Evolutionary conservation across 2,888 invertebrate genomes (phyloP).

Genomic region (Lasioglossum marginatum): DNA sequence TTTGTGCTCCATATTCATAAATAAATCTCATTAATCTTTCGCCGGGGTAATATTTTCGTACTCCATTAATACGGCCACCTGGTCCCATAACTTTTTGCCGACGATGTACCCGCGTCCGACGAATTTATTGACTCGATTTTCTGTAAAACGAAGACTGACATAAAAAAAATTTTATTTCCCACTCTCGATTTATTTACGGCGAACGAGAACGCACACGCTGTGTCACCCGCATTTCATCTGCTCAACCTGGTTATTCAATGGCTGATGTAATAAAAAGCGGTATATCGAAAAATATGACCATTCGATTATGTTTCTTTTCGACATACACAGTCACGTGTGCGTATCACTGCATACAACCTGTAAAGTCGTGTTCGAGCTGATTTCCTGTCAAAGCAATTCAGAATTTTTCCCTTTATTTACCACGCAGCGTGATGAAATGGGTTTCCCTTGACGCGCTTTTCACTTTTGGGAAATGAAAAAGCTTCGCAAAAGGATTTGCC

Average conservation of each 20-base stretch:
- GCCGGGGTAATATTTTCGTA: neutral
- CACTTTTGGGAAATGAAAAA: neutral
- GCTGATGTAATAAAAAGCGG: neutral
- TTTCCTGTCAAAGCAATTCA: neutral
- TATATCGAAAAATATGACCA: neutral
- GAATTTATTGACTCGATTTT: constrained; percentile 12
- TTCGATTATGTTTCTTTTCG: neutral
- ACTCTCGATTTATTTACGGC: neutral
- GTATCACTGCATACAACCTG: neutral
- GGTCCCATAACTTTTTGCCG: neutral
- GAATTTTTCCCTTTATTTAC: neutral
- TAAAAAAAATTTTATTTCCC: neutral
- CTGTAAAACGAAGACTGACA: neutral
- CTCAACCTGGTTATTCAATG: neutral
- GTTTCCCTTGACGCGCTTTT: neutral
- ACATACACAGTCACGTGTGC: neutral
- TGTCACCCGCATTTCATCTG: neutral
- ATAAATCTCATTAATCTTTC: neutral
- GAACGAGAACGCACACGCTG: neutral
- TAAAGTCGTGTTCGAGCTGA: neutral
- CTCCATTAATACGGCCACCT: neutral
- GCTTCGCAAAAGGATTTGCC: neutral
- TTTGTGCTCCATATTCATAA: neutral
- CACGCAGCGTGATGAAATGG: neutral
- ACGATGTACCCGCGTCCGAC: neutral